Evolutionary conservation across 2,797 vertebrate species (phyloP), one percentile per base, ranked within the genome.

Genomic region (Fringilla coelebs): DNA sequence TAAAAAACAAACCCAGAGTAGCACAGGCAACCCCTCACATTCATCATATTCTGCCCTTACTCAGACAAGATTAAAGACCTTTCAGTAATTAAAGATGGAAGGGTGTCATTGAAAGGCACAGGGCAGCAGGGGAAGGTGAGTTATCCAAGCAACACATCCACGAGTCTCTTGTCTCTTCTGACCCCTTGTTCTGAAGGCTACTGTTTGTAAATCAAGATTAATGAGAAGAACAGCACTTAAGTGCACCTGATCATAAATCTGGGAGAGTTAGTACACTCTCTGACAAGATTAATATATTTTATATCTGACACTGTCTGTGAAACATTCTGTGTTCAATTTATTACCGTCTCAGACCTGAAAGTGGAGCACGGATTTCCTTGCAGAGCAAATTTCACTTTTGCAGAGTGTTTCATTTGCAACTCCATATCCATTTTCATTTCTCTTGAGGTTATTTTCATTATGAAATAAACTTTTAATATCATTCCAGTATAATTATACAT

Each of bases 121-220:
- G 21, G 78, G 48, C 31, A 52, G 83, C 84, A 85, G 83, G 86
- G 57, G 52, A 85, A 93, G 80, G 83, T 79, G 82, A 95, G 66
- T 87, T 96, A 92, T 88, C 87, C 90, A 55, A 45, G 60, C 71
- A 72, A 70, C 90, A 92, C 75, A 63, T 45, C 85, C 71, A 22
- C 62, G 76, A 75, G 90, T 73, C 82, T 57, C 89, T 80, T 70
- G 75, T 94, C 93, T 89, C 88, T 82, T 51, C 88, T 95, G 72
- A 93, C 70, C 85, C 94, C 90, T 83, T 88, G 62, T 67, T 88
- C 95, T 34, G 32, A 97, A 97, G 85, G 88, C 70, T 73, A 95
- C 95, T 96, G 85, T 97, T 96, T 96, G 81, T 97, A 97, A 97
- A 97, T 97, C 91, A 94, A 97, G 92, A 97, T 97, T 97, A 97